Evolutionary conservation across 2,113 vertebrate species (phyloP), one percentile per base, ranked within the genome.

Genomic region (Takifugu flavidus): DNA sequence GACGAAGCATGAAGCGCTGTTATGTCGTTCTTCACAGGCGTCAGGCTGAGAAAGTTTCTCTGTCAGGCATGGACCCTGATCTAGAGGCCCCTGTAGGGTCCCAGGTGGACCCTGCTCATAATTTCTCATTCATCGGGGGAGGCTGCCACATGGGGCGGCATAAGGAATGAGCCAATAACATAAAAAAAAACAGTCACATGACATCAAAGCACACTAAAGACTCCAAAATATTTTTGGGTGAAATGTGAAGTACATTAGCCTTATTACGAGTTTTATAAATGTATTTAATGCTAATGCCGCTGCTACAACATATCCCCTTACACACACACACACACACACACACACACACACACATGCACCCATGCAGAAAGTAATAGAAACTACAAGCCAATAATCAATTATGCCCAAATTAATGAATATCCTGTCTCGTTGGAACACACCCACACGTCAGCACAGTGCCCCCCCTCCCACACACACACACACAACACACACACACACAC

Each of bases 331-430:
- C 25, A 20, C 28, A 12, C 39, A 28, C 20, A 42, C 15, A 43
- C 44, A 68, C 42, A 44, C 52, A 59, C 25, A 54, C 34, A 25
- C 46, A 25, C 73, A 65, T 59, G 53, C 46, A 45, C 43, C 15
- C 50, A 8, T 3, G 53, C 57, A 43, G 46, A 50, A 50, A 62
- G 31, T 61, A 65, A 66, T 63, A 75, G 42, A 56, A 68, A n/a
- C 46, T 50, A 58, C 44, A 31, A 60, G 65, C 61, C 27, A 50
- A 71, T 68, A 53, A 75, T 77, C 68, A 80, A 65, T 80, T 80
- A 77, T 67, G 61, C 68, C 62, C 57, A 78, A 78, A 78, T 83
- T 64, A 80, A 80, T 80, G 52, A 77, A 75, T 72, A 71, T 65
- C 62, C 70, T 78, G 71, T 79, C 80, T 66, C 49, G 42, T 70